Conservation (phyloP, 2,888 invertebrate genomes). For the Hymenopus coronatus region DNA sequence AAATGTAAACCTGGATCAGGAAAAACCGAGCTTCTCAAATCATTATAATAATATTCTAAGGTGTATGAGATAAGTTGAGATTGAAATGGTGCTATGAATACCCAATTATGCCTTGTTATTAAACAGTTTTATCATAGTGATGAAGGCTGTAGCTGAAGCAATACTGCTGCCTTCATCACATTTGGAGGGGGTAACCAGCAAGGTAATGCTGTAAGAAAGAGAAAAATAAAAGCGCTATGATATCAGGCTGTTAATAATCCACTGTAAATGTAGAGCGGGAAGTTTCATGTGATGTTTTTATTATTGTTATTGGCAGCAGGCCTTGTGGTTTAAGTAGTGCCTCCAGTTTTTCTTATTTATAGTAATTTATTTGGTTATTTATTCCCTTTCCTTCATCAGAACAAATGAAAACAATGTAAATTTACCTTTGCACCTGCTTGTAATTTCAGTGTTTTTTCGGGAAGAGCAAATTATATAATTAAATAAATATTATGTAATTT, state of each 20-base stretch:
- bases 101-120: constrained; percentile 36
- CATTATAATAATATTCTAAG: constrained; percentile 30
- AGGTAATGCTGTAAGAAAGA: background rate
- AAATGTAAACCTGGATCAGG: constrained; percentile 26
- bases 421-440: constrained; percentile 35
- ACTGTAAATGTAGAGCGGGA: background rate
- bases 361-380: constrained; percentile 20
- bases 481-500: constrained; percentile 30
- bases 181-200: background rate
- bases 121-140: constrained; percentile 14
- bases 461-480: constrained; percentile 29
- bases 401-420: constrained; percentile 25
- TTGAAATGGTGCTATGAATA: constrained; percentile 37
- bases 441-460: constrained; percentile 33
- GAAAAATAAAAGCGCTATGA: background rate
- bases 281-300: constrained; percentile 2
- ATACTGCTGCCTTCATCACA: background rate
- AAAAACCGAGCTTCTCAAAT: constrained; percentile 32
- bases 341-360: constrained; percentile 10
- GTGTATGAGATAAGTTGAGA: constrained; percentile 31
- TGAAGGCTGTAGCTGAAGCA: background rate
- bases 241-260: background rate
- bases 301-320: constrained; percentile 16
- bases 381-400: constrained; percentile 27
- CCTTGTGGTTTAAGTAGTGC: constrained; percentile 19